Percentiles rank a stretch among this genome's conserved stretches.
Conservation (phyloP, 2,888 invertebrate genomes). For the Quadriops clusia region DNA sequence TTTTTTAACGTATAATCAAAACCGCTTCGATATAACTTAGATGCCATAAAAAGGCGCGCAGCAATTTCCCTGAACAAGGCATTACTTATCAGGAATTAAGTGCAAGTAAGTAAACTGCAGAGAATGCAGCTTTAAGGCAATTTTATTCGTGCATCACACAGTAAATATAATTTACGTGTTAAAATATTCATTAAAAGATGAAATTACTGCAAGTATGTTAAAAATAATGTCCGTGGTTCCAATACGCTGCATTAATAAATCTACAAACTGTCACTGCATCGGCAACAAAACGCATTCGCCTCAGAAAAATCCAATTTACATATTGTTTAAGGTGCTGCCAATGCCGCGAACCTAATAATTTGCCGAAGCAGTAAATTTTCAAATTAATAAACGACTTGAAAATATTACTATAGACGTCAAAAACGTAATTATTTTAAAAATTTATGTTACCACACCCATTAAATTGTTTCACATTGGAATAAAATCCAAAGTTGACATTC, state of each 20-base stretch:
- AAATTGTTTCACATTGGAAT: slow-evolving; percentile 17
- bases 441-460: slow-evolving; percentile 22
- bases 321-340: neutral
- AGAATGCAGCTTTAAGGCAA: too few species aligned
- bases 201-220: slow-evolving; percentile 3
- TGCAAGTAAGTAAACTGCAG: too few species aligned
- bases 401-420: slow-evolving; percentile 24
- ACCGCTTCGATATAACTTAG: too few species aligned
- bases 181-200: neutral
- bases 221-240: neutral
- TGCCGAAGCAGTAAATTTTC: slow-evolving; percentile 11
- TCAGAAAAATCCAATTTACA: neutral
- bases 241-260: neutral
- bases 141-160: too few species aligned
- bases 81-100: too few species aligned
- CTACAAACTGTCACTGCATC: neutral
- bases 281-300: neutral
- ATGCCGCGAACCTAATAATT: neutral
- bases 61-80: too few species aligned
- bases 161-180: too few species aligned
- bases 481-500: slow-evolving; percentile 12
- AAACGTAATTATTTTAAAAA: slow-evolving; percentile 25
- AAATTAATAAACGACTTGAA: slow-evolving; percentile 25
- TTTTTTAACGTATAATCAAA: too few species aligned
- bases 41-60: too few species aligned